Conservation (phyloP, 37 sponge, comb jelly and placozoan species). For the Crambe crambe region DNA sequence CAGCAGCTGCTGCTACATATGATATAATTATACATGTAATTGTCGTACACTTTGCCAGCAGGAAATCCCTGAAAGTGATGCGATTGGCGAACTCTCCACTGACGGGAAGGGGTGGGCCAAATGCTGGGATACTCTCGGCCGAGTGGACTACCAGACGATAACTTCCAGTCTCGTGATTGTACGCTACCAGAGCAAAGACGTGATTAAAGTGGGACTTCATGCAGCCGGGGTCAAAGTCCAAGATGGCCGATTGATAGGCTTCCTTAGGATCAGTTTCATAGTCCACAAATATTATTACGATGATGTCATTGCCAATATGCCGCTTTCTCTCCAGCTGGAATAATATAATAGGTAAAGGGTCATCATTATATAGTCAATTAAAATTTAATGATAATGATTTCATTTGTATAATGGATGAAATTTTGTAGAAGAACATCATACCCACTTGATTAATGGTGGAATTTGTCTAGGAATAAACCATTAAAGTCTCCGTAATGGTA, state of each 20-base stretch:
- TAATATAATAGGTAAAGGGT: neutral
- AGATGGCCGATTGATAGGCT: slow-evolving; percentile 11
- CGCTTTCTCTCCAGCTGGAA: slow-evolving; percentile 82
- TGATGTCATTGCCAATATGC: slow-evolving; percentile 89
- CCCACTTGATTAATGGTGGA: no score
- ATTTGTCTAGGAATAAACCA: no score
- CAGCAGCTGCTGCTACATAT: no score
- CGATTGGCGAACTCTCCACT: slow-evolving; percentile 58
- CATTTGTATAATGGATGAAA: no score
- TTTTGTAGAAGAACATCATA: no score
- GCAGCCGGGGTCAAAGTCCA: slow-evolving; percentile 58
- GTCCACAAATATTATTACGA: slow-evolving; percentile 79
- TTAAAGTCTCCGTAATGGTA: no score
- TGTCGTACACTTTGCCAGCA: slow-evolving; percentile 82
- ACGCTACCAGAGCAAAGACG: slow-evolving; percentile 66
- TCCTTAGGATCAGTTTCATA: slow-evolving; percentile 41
- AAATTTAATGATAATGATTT: no score
- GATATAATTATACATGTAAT: no score
- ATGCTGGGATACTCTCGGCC: slow-evolving; percentile 61
- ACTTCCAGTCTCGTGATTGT: neutral
- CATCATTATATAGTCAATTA: no score
- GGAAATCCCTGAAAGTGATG: slow-evolving; percentile 70
- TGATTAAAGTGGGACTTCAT: slow-evolving; percentile 82
- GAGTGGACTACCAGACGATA: slow-evolving; percentile 70
- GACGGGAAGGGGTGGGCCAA: slow-evolving; percentile 68